Percentiles rank a stretch among this genome's conserved stretches.
Evolutionary conservation across 2,113 vertebrate species (phyloP).

Genomic region (Sialia sialis): DNA sequence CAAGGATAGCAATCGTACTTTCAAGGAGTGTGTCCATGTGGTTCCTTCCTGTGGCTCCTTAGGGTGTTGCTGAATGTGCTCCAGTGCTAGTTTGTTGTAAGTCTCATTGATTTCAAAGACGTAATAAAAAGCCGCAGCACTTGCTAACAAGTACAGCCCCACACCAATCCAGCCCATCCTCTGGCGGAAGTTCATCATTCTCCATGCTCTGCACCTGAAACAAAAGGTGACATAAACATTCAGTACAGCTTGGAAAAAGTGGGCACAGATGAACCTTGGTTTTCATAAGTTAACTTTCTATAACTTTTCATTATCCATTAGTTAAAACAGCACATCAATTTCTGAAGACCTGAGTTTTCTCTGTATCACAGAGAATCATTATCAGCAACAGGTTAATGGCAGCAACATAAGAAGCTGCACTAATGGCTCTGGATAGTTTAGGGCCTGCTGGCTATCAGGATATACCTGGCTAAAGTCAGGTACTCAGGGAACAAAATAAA

Average conservation of each 20-base stretch:
- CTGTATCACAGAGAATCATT: neutral
- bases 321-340: neutral
- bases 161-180: slow-evolving; percentile 96
- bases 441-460: neutral
- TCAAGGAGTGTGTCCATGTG: slow-evolving; percentile 76
- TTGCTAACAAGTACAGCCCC: slow-evolving; percentile 86
- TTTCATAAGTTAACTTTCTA: neutral
- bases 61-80: slow-evolving; percentile 81
- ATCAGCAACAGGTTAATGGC: neutral
- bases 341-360: neutral
- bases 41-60: slow-evolving; percentile 71
- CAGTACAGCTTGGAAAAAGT: neutral
- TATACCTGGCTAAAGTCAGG: neutral
- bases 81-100: slow-evolving; percentile 86
- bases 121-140: slow-evolving; percentile 85
- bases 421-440: neutral
- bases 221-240: neutral
- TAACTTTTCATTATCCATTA: neutral
- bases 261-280: neutral
- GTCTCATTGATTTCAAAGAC: slow-evolving; percentile 93
- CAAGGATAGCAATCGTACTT: slow-evolving; percentile 81
- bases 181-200: slow-evolving; percentile 99
- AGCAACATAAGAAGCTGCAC: neutral
- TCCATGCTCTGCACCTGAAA: slow-evolving; percentile 89
- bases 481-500: neutral